Conservation (phyloP, 2,797 vertebrate species). For the Sebastes oblongus region DNA sequence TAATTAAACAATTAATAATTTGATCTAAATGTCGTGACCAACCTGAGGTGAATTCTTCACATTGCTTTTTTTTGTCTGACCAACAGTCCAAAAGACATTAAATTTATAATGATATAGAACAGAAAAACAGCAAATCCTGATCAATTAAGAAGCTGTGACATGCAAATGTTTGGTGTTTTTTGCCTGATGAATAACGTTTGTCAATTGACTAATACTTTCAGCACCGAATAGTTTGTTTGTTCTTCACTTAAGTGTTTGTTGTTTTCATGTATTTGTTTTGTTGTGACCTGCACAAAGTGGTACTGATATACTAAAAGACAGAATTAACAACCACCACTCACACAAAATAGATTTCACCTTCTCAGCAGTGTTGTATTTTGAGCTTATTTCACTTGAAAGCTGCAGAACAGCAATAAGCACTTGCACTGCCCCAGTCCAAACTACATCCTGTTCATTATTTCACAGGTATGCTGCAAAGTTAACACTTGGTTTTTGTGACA, state of each 20-base stretch:
- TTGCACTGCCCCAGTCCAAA: neutral
- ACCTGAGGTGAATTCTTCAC: neutral
- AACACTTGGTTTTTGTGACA: neutral
- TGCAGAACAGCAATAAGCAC: neutral
- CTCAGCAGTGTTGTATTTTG: neutral
- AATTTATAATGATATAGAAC: too few species aligned
- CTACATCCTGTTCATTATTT: neutral
- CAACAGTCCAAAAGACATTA: too few species aligned
- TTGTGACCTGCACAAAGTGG: neutral
- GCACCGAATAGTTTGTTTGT: neutral
- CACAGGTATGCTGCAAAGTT: neutral
- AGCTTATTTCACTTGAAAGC: neutral
- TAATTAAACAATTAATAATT: neutral
- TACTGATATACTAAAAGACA: neutral
- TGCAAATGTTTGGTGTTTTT: neutral
- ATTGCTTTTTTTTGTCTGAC: neutral
- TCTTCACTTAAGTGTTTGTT: neutral
- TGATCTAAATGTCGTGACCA: neutral
- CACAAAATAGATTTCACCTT: neutral
- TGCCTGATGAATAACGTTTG: too few species aligned
- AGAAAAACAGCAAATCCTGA: too few species aligned
- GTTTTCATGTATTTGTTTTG: neutral
- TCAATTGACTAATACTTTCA: neutral
- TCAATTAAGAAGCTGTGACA: neutral
- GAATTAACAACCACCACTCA: neutral